Evolutionary conservation across 1,140 invertebrate species (phyloP).

Genomic region (Uloborus diversus): DNA sequence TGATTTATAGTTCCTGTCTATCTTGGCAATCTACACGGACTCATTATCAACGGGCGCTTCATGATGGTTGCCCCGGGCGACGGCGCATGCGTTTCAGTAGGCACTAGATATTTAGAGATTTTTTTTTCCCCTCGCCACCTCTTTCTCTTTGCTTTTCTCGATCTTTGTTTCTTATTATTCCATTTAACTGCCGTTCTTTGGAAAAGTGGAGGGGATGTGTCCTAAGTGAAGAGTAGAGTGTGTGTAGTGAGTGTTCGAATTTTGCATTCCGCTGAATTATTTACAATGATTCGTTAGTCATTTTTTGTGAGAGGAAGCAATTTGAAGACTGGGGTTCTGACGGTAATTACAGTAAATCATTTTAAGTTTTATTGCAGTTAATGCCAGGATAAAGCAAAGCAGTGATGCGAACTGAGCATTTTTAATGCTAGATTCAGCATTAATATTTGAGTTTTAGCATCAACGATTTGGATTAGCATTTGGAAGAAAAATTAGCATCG

Average conservation of each 20-base stretch:
- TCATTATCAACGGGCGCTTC: slow-evolving; percentile 55
- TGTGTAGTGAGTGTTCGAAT: background rate
- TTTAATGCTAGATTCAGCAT: too few species aligned
- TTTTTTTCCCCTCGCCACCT: slow-evolving; percentile 40
- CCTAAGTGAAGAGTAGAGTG: background rate
- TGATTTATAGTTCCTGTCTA: slow-evolving; percentile 56
- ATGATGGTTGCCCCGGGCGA: slow-evolving; percentile 51
- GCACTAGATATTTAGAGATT: slow-evolving; percentile 24
- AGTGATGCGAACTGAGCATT: too few species aligned
- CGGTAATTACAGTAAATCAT: too few species aligned
- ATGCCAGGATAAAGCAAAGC: too few species aligned
- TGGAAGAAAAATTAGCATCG: too few species aligned
- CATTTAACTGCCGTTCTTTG: slow-evolving; percentile 45
- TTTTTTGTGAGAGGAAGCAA: too few species aligned
- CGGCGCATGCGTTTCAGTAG: slow-evolving; percentile 27
- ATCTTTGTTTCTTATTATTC: slow-evolving; percentile 54
- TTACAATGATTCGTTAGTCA: too few species aligned
- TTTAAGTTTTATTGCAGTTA: too few species aligned
- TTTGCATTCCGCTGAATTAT: background rate
- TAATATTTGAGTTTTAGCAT: too few species aligned
- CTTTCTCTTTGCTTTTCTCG: background rate
- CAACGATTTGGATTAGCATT: too few species aligned
- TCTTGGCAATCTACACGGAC: slow-evolving; percentile 54
- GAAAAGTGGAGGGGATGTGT: slow-evolving; percentile 19
- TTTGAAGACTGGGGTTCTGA: too few species aligned